Evolutionary conservation across 2,797 vertebrate genomes (phyloP), one percentile per base, ranked within the genome.

Genomic region (Gambelia wislizenii): DNA sequence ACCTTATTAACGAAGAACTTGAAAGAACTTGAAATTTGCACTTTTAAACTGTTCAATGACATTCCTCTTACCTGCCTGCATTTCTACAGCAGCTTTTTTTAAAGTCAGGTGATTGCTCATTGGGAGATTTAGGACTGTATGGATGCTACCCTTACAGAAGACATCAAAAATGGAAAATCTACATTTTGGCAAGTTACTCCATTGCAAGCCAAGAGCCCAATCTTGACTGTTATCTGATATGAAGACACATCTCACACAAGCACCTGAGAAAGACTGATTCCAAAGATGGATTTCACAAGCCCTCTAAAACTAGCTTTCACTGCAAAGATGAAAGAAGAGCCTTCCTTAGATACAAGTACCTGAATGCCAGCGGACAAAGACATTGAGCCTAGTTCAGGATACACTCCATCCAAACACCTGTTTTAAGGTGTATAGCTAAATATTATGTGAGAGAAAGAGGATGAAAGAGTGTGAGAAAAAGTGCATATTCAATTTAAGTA

Each of bases 1-100:
- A 59, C 16, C 39, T 36, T 36, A 80, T 7, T 52, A 56, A 56
- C 36, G n/a, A 30, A 33, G 36, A 49, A 80, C 52, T 56, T 36
- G n/a, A 59, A 56, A n/a, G n/a, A n/a, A n/a, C 18, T 39, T 80
- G 78, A 56, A 80, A 80, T 12, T 80, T 59, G 78, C 78, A 80
- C 52, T 54, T n/a, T 79, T 54, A 18, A 79, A 54, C 49, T 47
- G 22, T 9, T 56, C n/a, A 56, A 8, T 54, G n/a, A 79, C 16
- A 20, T n/a, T 79, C 16, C 3, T 56, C 27, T 52, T 20, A 7
- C 25, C 77, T 79, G 33, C 72, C 39, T 44, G 72, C 39, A 22
- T 75, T 36, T 56, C 52, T 20, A 54, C 39, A 7, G 52, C 7
- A 36, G 18, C n/a, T 56, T 56, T 59, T n/a, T 80, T 16, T 52